Evolutionary conservation across 1,140 invertebrate species (phyloP).

Genomic region (Euwallacea fornicatus): DNA sequence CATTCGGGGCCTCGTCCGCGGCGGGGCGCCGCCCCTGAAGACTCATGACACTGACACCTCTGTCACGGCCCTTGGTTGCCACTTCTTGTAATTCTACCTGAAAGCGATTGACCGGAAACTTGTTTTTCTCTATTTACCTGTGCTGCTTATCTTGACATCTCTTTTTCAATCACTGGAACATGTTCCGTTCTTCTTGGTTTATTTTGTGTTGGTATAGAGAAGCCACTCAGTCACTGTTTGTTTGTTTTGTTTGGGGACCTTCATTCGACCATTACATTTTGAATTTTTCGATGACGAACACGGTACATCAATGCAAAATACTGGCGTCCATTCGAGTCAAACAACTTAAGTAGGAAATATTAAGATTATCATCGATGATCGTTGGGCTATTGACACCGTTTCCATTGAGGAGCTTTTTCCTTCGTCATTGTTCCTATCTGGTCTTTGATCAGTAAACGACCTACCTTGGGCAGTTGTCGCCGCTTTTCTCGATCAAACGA

Average conservation of each 20-base stretch:
- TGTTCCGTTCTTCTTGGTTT: slow-evolving; percentile 11
- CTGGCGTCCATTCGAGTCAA: too few relatives aligned
- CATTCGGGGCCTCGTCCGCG: slow-evolving; percentile 20
- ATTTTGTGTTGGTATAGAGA: not conserved
- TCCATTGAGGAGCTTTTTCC: slow-evolving; percentile 22
- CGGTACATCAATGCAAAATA: too few relatives aligned
- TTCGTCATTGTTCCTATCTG: slow-evolving; percentile 24
- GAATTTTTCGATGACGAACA: too few relatives aligned
- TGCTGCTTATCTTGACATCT: slow-evolving; percentile 30
- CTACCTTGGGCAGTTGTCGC: slow-evolving; percentile 17
- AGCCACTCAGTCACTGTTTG: not conserved
- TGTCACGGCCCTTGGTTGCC: slow-evolving; percentile 30
- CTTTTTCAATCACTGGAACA: slow-evolving; percentile 22
- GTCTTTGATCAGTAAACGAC: slow-evolving; percentile 19
- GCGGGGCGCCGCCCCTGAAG: slow-evolving; percentile 22
- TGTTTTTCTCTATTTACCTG: slow-evolving; percentile 26
- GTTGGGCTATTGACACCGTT: slow-evolving; percentile 16
- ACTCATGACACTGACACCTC: slow-evolving; percentile 37
- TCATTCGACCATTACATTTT: not conserved
- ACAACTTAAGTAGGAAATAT: not conserved
- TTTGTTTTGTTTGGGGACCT: not conserved
- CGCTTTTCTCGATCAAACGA: slow-evolving; percentile 10
- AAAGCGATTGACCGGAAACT: slow-evolving; percentile 37
- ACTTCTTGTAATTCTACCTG: slow-evolving; percentile 38
- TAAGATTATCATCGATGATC: slow-evolving; percentile 1